Base-by-base conservation (phyloP, 2,888 invertebrate genomes). In the Tanytarsus gracilentus region DNA sequence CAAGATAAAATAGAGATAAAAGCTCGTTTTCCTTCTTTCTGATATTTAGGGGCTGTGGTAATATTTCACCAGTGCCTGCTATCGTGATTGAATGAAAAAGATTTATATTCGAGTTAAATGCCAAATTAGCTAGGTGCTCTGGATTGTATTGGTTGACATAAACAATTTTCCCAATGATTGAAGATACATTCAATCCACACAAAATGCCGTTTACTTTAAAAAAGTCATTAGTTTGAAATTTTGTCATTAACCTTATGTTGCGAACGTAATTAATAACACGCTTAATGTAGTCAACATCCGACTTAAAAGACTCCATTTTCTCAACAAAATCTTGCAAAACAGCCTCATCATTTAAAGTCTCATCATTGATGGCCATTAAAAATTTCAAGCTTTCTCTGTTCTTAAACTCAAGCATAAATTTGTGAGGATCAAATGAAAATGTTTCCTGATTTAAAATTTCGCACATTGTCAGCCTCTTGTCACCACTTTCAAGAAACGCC, bases 291-390 rank as follows among this genome's bases (percentile, higher is more conserved):
- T 72, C 72, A 40, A 65, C 66, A 2, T 71, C 69, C 0, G 69
- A 66, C 52, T 71, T 70, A 0, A 74, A 63, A 40, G 70, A 69
- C n/a, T 69, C 69, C 48, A 72, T 71, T 53, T 67, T 68, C 9
- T 68, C 65, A 8, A 68, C 63, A 25, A 68, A 65, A 0, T 65
- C 51, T 39, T 71, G 72, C 2, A 77, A 65, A 36, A 72, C 68
- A n/a, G 40, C 53, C 33, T 64, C 63, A 39, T 61, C 62, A 2
- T 61, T 27, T 21, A 55, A 27, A 40, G 48, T 60, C 33, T 63
- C 61, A 11, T 63, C n/a, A 3, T 64, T 21, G 29, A 63, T 62
- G 18, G 63, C 52, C 9, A 63, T 61, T 25, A 63, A 63, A 4
- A 48, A 8, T 5, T n/a, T 29, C 3, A 29, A 21, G 1, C 23